Conservation (phyloP, 2,113 vertebrate species). For the Microcebus murinus region DNA sequence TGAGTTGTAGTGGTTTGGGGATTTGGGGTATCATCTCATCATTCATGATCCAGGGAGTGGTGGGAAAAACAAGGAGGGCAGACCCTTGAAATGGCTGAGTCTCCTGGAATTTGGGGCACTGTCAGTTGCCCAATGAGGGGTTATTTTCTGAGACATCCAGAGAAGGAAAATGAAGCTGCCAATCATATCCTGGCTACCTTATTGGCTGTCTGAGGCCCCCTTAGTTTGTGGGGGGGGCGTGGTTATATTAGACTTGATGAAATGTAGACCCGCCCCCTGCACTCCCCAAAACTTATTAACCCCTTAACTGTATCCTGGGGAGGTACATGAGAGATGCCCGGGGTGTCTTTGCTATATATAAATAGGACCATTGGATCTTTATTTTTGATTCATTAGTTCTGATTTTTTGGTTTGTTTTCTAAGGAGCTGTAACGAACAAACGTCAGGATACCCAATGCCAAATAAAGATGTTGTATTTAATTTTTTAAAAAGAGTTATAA, state of each 20-base stretch:
- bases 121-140: background rate
- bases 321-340: background rate
- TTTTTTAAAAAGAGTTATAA: background rate
- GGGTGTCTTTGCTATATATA: constrained; percentile 66
- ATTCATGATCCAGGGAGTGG: constrained; percentile 47
- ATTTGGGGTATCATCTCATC: constrained; percentile 16
- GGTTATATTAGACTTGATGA: constrained; percentile 27
- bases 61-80: background rate
- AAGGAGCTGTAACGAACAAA: constrained; percentile 78
- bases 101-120: background rate
- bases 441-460: constrained; percentile 77
- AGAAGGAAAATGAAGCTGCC: constrained; percentile 50
- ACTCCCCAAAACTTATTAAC: constrained; percentile 78
- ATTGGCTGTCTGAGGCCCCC: constrained; percentile 25
- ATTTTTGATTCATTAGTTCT: constrained; percentile 80
- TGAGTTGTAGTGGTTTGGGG: background rate
- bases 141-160: constrained; percentile 35
- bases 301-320: constrained; percentile 69
- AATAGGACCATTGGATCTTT: constrained; percentile 73
- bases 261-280: constrained; percentile 32
- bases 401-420: constrained; percentile 75
- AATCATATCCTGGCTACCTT: background rate
- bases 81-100: constrained; percentile 25
- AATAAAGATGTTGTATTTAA: constrained; percentile 83
- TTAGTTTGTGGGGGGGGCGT: background rate